Percentiles rank a stretch among this genome's conserved stretches.
Conservation (phyloP, 2,888 invertebrate species). For the Agrenia bidenticulata region DNA sequence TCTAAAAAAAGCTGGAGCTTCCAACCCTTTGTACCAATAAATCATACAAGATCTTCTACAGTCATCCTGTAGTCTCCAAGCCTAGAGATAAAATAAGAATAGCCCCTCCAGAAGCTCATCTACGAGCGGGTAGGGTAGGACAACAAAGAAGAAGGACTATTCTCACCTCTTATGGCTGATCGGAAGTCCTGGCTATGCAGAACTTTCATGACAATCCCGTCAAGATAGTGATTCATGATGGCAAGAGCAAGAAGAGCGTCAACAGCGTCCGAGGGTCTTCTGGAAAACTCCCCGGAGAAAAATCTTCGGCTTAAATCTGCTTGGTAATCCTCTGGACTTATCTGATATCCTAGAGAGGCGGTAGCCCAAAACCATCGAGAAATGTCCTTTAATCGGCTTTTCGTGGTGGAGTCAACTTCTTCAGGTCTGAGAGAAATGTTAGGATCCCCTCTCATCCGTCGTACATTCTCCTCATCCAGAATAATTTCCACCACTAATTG, state of each 20-base stretch:
- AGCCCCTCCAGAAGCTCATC: too few relatives aligned
- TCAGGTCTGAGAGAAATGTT: neutral
- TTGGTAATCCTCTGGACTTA: constrained; percentile 12
- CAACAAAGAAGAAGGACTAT: too few relatives aligned
- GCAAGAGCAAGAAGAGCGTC: constrained; percentile 23
- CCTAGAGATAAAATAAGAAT: too few relatives aligned
- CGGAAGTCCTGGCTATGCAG: constrained; percentile 18
- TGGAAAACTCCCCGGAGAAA: constrained; percentile 14
- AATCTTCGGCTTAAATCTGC: constrained; percentile 20
- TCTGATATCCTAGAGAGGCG: constrained; percentile 24
- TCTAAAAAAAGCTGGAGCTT: too few relatives aligned
- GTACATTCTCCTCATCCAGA: constrained; percentile 6
- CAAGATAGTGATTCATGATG: constrained; percentile 31
- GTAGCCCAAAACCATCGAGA: constrained; percentile 19
- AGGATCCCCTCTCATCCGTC: neutral
- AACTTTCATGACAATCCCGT: constrained; percentile 20
- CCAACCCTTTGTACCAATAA: too few relatives aligned
- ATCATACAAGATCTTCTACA: too few relatives aligned
- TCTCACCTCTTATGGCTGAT: constrained; percentile 19
- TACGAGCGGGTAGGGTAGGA: too few relatives aligned
- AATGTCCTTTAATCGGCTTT: constrained; percentile 34
- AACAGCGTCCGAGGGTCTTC: constrained; percentile 16
- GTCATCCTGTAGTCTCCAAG: too few relatives aligned
- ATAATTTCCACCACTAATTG: constrained; percentile 17
- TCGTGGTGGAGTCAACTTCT: constrained; percentile 8